Percentiles rank a stretch among this genome's conserved stretches.
Evolutionary conservation across 2,888 invertebrate species (phyloP).

Genomic region (Thereva nobilitata): DNA sequence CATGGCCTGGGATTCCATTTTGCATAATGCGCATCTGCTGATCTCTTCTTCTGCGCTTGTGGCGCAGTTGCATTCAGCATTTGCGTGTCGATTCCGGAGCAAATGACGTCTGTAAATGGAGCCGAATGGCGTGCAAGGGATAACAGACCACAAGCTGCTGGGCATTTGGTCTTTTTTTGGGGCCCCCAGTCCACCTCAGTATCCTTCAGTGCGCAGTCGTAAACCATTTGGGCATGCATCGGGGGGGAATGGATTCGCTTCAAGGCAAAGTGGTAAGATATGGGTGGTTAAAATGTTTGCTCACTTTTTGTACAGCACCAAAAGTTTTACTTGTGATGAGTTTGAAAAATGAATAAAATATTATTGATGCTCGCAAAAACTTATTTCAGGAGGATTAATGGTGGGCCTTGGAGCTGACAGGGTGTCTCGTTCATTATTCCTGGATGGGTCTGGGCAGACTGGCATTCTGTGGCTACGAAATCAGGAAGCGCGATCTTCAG

Average conservation of each 20-base stretch:
- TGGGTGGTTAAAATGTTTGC: constrained; percentile 13
- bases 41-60: constrained; percentile 21
- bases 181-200: background rate
- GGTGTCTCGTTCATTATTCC: too few species aligned
- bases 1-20: constrained; percentile 45
- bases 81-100: constrained; percentile 24
- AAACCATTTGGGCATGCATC: constrained; percentile 28
- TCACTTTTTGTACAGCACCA: too few species aligned
- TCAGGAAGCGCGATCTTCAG: too few species aligned
- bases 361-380: too few species aligned
- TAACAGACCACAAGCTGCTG: constrained; percentile 15
- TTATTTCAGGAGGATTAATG: too few species aligned
- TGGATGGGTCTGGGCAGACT: too few species aligned
- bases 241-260: constrained; percentile 11
- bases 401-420: too few species aligned
- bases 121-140: constrained; percentile 23
- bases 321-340: too few species aligned
- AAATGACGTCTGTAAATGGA: constrained; percentile 30
- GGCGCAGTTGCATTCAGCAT: constrained; percentile 16
- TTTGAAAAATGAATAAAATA: too few species aligned
- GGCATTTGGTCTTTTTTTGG: constrained; percentile 21
- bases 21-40: constrained; percentile 47
- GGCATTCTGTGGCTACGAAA: too few species aligned
- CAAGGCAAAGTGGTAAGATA: constrained; percentile 23
- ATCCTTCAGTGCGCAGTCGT: constrained; percentile 15